Conservation (phyloP, 2,888 invertebrate genomes). For the Theretra japonica region DNA sequence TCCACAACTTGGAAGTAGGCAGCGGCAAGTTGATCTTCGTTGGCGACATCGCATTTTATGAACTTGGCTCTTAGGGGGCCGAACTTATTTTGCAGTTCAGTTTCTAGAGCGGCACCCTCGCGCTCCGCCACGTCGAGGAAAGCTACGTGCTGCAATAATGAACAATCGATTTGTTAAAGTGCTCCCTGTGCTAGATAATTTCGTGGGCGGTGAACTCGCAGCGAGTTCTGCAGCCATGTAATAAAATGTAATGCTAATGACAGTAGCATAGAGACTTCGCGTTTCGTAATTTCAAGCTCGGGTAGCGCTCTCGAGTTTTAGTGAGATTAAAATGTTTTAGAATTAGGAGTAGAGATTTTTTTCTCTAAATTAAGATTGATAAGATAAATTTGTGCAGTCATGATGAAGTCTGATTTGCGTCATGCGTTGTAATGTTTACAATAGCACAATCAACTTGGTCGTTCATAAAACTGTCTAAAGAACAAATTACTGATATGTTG, state of each 20-base stretch:
- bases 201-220: conserved; percentile 16
- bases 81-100: conserved; percentile 65
- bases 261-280: not conserved
- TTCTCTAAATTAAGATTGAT: not conserved
- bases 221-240: conserved; percentile 1
- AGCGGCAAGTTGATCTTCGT: conserved; percentile 61
- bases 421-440: not conserved
- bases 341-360: not conserved
- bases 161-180: conserved; percentile 23
- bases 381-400: not conserved
- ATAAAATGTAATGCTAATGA: conserved; percentile 19
- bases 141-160: conserved; percentile 69
- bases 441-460: not conserved
- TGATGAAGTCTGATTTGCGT: not conserved
- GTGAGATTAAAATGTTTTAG: not conserved
- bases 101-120: conserved; percentile 67
- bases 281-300: conserved; percentile 2
- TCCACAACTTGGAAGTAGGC: conserved; percentile 69
- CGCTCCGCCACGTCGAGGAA: conserved; percentile 70
- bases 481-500: not conserved
- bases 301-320: not conserved
- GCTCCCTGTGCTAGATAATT: conserved; percentile 19
- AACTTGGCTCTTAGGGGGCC: conserved; percentile 76
- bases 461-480: not conserved
- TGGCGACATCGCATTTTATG: conserved; percentile 74